Evolutionary conservation across 53 echinoderm and acorn worm species (phyloP), one percentile per base, ranked within the genome.

Genomic region (Pentamera pediparva): DNA sequence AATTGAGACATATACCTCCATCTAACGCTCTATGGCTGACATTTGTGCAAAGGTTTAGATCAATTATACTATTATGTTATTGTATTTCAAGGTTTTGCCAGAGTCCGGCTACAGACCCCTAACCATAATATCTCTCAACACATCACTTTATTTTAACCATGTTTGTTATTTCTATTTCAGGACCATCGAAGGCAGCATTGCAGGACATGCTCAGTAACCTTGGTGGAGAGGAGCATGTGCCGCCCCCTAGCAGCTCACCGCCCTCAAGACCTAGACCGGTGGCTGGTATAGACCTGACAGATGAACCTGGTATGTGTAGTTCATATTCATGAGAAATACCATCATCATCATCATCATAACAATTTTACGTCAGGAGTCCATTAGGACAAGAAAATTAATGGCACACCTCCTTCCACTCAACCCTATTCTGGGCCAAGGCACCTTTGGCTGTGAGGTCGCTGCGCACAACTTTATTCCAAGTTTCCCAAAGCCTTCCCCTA

Each of bases 181-280:
- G 98, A 69, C 98, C 98, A 32, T 92, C 92, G 60, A 92, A 92
- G 72, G 87, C 76, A 47, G 91, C 92, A 56, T 75, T 98, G 59
- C 98, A 98, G 76, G 90, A 91, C 51, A 98, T 98, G 98, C 65
- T 98, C 62, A 91, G 86, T 61, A 98, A 98, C 67, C 84, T 98
- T 39, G 85, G 82, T 53, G 83, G 86, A 26, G 90, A 90, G 32
- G 98, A 98, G 51, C 83, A 81, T 10, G 50, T 79, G 36, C 77
- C 80, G 56, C 86, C 82, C 30, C 82, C 82, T 28, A 40, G 79
- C 28, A 69, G 63, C 21, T 3, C 59, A 49, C 57, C 86, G 53
- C 43, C 78, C 8, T 60, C 84, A 41, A 64, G 79, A 47, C 75
- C 87, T 55, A 78, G 82, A 18, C 67, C 67, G 17, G 79, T 60